A percentile compares a stretch with the other conserved stretches of the same genome.
Evolutionary conservation across 64 coral and sea anemone genomes (phyloP).

Genomic region (Trachythela sp.): DNA sequence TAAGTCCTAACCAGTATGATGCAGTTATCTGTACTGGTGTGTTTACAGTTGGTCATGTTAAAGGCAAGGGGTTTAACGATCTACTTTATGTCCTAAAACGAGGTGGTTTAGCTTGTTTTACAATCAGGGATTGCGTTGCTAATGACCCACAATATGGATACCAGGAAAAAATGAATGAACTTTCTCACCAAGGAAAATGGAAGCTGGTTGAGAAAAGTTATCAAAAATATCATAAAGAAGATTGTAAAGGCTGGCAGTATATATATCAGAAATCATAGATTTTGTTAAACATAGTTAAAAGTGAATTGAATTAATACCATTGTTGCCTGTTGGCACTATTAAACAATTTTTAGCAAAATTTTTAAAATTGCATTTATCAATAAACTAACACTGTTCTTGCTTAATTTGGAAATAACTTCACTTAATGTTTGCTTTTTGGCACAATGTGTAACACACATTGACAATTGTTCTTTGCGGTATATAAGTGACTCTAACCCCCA

Average conservation of each 20-base stretch:
- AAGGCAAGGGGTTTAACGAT: background rate
- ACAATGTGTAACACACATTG: no score
- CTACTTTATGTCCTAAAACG: background rate
- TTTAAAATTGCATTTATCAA: no score
- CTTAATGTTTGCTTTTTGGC: no score
- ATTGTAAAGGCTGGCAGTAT: background rate
- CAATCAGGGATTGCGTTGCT: background rate
- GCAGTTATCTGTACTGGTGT: background rate
- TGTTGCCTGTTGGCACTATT: no score
- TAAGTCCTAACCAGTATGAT: background rate
- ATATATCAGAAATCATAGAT: background rate
- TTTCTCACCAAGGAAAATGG: background rate
- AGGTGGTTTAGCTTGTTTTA: slow-evolving; percentile 12
- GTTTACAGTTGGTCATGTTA: background rate
- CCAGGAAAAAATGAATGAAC: slow-evolving; percentile 3
- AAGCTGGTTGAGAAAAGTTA: background rate
- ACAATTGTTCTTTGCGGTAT: no score
- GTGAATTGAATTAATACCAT: no score
- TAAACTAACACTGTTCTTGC: no score
- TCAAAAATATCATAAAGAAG: background rate
- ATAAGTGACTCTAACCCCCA: no score
- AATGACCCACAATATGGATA: background rate
- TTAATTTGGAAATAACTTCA: no score
- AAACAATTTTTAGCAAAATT: no score
- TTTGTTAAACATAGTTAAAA: no score